Base-by-base conservation (phyloP, 2,888 invertebrate species). In the Agapostemon virescens region DNA sequence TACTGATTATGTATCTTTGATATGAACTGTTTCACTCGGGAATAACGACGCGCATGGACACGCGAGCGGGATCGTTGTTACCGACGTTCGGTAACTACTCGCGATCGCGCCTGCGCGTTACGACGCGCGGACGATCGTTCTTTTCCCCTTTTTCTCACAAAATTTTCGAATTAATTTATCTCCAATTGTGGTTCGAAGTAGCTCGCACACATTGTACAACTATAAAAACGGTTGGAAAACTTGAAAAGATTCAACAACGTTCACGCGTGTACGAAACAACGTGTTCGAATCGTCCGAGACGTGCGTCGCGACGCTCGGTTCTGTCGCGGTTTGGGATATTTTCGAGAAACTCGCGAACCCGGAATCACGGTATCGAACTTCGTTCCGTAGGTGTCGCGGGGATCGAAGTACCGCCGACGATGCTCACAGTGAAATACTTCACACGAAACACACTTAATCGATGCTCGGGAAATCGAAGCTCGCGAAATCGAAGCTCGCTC, bases 1-100 rank as follows among this genome's bases (percentile, higher is more conserved):
- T 79, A 81, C 75, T 83, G 82, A 82, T 82, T 81, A 83, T 82
- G 81, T 63, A 82, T 79, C 73, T 82, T 70, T 82, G 82, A 83
- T 83, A 83, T 83, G 82, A 81, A 83, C 69, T 73, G 82, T 82
- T 79, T 83, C 81, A 81, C 74, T 23, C 58, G 40, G 72, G 42
- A 69, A n/a, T 77, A 30, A 0, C 63, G 36, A 20, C 9, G 61
- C 30, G 33, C 11, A n/a, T 49, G 20, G n/a, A 0, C 20, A n/a
- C 17, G 55, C 55, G 55, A 55, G 15, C 49, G 23, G 11, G 49
- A 52, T 45, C 36, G 23, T 49, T 23, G 26, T 40, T 38, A 26
- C 52, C 55, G 55, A 55, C 23, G 0, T n/a, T 23, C 55, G 67
- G 49, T 33, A 55, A 71, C 17, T n/a, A 36, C n/a, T 38, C 36